A percentile compares a stretch with the other conserved stretches of the same genome.
Evolutionary conservation across 2,113 vertebrate genomes (phyloP).

Genomic region (Dasyornis broadbenti): DNA sequence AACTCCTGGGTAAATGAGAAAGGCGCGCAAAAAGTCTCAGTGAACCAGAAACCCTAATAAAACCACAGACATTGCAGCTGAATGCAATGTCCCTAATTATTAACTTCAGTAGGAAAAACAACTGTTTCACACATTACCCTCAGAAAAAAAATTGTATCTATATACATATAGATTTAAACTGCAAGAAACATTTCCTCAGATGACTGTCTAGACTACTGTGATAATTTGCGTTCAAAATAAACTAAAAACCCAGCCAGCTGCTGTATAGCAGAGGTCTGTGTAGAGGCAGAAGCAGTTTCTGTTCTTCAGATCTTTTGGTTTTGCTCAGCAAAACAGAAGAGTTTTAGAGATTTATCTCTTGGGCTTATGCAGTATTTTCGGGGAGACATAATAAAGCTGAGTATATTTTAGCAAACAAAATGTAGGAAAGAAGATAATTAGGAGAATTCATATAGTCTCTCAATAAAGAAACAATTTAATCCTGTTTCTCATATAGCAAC

Average conservation of each 20-base stretch:
- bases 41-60: neutral
- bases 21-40: neutral
- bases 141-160: neutral
- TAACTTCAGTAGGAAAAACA: neutral
- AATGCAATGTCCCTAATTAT: neutral
- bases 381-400: neutral
- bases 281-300: neutral
- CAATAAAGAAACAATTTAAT: neutral
- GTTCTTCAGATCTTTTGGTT: neutral
- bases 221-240: neutral
- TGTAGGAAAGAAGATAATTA: neutral
- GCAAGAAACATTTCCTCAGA: neutral
- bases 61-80: neutral
- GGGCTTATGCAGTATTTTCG: neutral
- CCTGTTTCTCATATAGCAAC: neutral
- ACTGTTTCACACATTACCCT: neutral
- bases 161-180: neutral
- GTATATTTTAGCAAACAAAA: neutral
- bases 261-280: neutral
- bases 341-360: neutral
- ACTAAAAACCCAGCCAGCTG: neutral
- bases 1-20: neutral
- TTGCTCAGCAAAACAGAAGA: neutral
- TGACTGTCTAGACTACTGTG: neutral
- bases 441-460: neutral